A percentile compares a stretch with the other conserved stretches of the same genome.
Conservation (phyloP, 1,140 invertebrate genomes). For the Halictus rubicundus region DNA sequence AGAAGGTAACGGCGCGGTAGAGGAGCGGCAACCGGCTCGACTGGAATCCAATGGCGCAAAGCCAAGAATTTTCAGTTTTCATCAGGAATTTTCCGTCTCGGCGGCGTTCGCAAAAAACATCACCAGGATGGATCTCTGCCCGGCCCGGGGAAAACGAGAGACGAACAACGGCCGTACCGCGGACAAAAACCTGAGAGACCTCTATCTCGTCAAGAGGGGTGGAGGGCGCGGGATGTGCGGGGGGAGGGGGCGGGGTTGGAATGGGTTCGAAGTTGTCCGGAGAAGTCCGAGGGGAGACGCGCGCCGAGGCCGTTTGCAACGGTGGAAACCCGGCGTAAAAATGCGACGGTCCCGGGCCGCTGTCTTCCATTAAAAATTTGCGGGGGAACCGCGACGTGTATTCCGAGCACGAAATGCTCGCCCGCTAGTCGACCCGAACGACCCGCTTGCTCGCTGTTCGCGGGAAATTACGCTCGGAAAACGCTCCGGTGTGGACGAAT, state of each 20-base stretch:
- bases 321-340: neutral
- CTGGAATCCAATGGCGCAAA: slow-evolving; percentile 76
- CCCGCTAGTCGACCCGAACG: too few relatives aligned
- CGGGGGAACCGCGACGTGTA: neutral
- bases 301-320: neutral
- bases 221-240: too few relatives aligned
- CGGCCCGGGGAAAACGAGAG: neutral
- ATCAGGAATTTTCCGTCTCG: slow-evolving; percentile 44
- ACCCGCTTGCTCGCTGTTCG: too few relatives aligned
- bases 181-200: slow-evolving; percentile 5
- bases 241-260: neutral
- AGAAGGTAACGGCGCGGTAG: slow-evolving; percentile 72
- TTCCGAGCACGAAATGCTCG: slow-evolving; percentile 28
- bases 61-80: slow-evolving; percentile 57
- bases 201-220: too few relatives aligned
- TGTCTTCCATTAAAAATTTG: neutral
- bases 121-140: neutral
- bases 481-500: neutral
- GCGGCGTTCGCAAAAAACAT: slow-evolving; percentile 31
- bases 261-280: slow-evolving; percentile 32
- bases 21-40: slow-evolving; percentile 76
- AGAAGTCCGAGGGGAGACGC: neutral
- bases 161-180: slow-evolving; percentile 8
- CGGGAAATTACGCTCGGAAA: neutral
- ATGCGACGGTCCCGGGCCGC: neutral